These are phyloP conservation scores for Crocallis elinguaria DNA, from an alignment of 2,888 invertebrate species.

Conservation along the genomic window DNA sequence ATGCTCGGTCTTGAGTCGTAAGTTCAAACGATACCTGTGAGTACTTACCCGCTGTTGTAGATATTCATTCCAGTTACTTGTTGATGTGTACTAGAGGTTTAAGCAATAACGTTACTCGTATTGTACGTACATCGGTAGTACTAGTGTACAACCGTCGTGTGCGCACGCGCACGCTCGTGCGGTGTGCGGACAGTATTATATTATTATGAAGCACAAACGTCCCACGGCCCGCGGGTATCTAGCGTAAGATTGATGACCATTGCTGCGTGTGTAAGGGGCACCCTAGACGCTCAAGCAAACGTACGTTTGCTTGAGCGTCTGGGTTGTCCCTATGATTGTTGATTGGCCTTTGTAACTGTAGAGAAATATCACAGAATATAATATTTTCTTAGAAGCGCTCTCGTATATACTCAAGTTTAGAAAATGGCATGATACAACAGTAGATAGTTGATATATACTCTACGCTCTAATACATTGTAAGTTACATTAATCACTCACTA, in stretches of 20 bases:
- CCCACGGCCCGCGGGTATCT: conserved; percentile 5
- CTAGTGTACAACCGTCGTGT: conserved; percentile 26
- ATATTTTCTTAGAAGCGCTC: conserved; percentile 10
- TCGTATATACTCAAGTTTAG: conserved; percentile 6
- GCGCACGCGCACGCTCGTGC: neutral
- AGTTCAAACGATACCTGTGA: neutral
- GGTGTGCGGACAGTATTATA: conserved; percentile 18
- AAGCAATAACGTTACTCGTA: conserved; percentile 43
- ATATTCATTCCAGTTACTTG: conserved; percentile 35
- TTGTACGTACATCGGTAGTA: too few species aligned
- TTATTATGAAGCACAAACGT: conserved; percentile 32
- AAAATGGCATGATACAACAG: neutral
- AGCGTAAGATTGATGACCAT: neutral
- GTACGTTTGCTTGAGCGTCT: too few species aligned
- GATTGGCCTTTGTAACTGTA: conserved; percentile 19
- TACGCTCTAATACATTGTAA: neutral
- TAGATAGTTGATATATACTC: conserved; percentile 6
- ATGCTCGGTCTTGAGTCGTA: neutral
- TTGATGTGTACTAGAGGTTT: conserved; percentile 44
- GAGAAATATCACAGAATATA: conserved; percentile 18
- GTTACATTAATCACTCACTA: conserved; percentile 15
- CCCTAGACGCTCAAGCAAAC: too few species aligned
- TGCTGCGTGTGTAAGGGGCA: conserved; percentile 9
- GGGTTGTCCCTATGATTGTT: neutral
- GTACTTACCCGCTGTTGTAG: conserved; percentile 23